Evolutionary conservation across 2,888 invertebrate species (phyloP).

Genomic region (Dasysyrphus tricinctus): DNA sequence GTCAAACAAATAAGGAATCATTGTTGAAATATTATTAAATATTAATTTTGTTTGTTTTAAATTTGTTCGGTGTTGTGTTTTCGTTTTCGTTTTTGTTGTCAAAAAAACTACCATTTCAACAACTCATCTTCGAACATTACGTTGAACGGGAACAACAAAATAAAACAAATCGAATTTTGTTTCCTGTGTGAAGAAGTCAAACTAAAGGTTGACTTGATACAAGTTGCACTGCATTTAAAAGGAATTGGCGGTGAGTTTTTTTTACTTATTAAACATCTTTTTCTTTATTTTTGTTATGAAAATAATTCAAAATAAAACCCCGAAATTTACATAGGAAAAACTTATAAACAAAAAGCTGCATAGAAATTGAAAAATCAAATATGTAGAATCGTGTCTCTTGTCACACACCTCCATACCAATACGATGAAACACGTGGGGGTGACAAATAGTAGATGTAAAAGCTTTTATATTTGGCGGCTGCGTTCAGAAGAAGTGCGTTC

Average conservation of each 20-base stretch:
- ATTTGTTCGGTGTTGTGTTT: background rate
- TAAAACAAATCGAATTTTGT: background rate
- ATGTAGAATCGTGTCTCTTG: background rate
- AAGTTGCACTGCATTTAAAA: background rate
- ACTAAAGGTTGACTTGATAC: background rate
- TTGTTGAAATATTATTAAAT: background rate
- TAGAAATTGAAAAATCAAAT: background rate
- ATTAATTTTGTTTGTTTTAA: background rate
- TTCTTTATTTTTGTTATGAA: background rate
- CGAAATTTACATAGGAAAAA: background rate
- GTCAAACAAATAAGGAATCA: background rate
- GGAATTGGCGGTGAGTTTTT: background rate
- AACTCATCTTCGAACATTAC: background rate
- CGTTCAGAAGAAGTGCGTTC: background rate
- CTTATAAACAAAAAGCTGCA: slow-evolving; percentile 3
- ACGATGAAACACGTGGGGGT: background rate
- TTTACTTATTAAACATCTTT: background rate
- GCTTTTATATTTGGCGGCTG: background rate
- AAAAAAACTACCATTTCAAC: background rate
- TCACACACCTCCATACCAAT: background rate
- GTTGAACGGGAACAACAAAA: background rate
- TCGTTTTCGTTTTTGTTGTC: background rate
- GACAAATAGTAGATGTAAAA: background rate
- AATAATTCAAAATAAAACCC: background rate
- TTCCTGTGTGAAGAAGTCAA: background rate